Evolutionary conservation across 2,113 vertebrate genomes (phyloP).

Genomic region (Trematomus loennbergii): DNA sequence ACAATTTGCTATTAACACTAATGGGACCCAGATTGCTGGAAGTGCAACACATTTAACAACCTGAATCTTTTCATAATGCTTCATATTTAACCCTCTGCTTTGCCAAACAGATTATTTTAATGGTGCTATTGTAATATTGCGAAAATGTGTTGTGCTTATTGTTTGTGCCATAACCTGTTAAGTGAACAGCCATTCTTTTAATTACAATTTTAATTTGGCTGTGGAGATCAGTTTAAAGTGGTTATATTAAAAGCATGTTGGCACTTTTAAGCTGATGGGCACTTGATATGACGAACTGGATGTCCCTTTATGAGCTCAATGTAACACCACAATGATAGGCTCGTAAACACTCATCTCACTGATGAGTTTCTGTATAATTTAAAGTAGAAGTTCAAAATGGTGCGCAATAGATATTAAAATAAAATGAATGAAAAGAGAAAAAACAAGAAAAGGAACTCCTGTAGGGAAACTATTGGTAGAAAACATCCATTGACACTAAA

Average conservation of each 20-base stretch:
- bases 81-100: conserved; percentile 13
- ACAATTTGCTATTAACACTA: conserved; percentile 4
- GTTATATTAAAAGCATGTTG: conserved; percentile 21
- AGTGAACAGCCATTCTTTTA: conserved; percentile 38
- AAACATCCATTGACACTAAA: too few relatives aligned
- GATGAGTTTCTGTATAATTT: neutral
- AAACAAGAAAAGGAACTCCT: too few relatives aligned
- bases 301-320: conserved; percentile 32
- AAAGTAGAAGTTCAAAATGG: neutral
- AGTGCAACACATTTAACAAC: conserved; percentile 24
- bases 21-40: conserved; percentile 11
- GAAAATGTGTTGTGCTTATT: conserved; percentile 7
- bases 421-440: too few relatives aligned
- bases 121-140: neutral
- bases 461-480: too few relatives aligned
- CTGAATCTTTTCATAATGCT: conserved; percentile 11
- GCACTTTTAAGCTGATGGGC: conserved; percentile 17
- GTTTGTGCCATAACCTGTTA: conserved; percentile 27
- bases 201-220: conserved; percentile 42
- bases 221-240: conserved; percentile 27
- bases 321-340: neutral
- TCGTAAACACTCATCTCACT: conserved; percentile 15
- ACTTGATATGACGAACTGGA: conserved; percentile 32
- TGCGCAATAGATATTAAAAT: neutral
- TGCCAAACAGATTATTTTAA: conserved; percentile 4